A percentile compares a stretch with the other conserved stretches of the same genome.
These are phyloP conservation scores for Penaeus monodon DNA, from an alignment of 2,888 invertebrate genomes.

Conservation along the genomic window DNA sequence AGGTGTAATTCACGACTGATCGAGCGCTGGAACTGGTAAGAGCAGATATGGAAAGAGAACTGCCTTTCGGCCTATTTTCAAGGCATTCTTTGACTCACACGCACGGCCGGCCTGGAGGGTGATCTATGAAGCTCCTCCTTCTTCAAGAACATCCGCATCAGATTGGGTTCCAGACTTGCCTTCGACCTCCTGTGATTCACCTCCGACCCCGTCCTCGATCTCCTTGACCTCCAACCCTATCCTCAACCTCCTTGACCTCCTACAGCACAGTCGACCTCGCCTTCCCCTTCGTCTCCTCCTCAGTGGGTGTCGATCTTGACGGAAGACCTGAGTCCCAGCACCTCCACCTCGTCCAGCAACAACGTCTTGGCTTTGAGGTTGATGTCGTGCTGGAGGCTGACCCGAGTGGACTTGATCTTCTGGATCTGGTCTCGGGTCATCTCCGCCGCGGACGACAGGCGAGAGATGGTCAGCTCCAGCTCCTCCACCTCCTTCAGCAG, in stretches of 20 bases:
- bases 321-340: slow-evolving; percentile 29
- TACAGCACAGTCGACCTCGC: neutral
- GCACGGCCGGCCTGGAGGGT: no score
- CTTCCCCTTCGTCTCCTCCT: neutral
- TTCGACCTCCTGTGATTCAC: neutral
- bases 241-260: slow-evolving; percentile 2
- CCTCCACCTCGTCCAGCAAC: slow-evolving; percentile 52
- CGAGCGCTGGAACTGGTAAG: no score
- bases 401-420: slow-evolving; percentile 35
- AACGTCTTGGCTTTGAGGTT: slow-evolving; percentile 59
- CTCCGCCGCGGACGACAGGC: slow-evolving; percentile 29
- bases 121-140: neutral
- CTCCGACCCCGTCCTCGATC: no score
- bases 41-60: no score
- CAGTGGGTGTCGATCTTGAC: slow-evolving; percentile 50
- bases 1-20: no score
- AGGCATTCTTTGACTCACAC: no score
- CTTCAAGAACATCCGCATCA: neutral
- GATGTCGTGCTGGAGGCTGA: slow-evolving; percentile 53
- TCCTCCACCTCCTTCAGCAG: slow-evolving; percentile 50
- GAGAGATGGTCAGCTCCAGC: slow-evolving; percentile 41
- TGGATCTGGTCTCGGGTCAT: slow-evolving; percentile 40
- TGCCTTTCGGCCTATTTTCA: no score
- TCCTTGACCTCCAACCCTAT: no score
- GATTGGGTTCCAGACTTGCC: neutral